A percentile compares a stretch with the other conserved stretches of the same genome.
Conservation (phyloP, 2,888 invertebrate species). For the Coecobrya sp. region DNA sequence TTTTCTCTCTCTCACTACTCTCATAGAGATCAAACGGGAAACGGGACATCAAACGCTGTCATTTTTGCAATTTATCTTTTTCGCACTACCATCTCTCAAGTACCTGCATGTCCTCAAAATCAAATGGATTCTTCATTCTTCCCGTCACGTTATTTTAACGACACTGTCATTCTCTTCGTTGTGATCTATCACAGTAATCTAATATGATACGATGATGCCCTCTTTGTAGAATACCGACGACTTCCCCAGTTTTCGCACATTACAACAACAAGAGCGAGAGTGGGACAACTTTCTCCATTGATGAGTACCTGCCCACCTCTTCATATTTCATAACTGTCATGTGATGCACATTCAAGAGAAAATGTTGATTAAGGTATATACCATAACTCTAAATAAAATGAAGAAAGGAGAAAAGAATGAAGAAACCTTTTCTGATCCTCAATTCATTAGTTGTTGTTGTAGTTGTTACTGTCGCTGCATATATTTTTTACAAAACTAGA, state of each 20-base stretch:
- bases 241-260: neutral
- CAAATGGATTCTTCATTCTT: conserved; percentile 31
- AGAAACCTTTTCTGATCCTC: conserved; percentile 57
- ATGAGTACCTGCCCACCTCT: neutral
- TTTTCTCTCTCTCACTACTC: neutral
- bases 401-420: neutral
- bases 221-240: conserved; percentile 46
- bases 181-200: conserved; percentile 76
- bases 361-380: conserved; percentile 31
- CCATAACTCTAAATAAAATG: conserved; percentile 36
- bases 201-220: conserved; percentile 52
- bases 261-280: neutral
- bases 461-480: neutral
- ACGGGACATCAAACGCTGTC: conserved; percentile 29
- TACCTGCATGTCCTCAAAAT: conserved; percentile 13
- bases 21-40: conserved; percentile 34
- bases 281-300: neutral
- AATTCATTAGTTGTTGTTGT: conserved; percentile 37
- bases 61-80: conserved; percentile 45
- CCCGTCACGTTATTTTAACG: conserved; percentile 42
- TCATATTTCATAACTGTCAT: neutral
- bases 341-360: neutral
- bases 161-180: conserved; percentile 44
- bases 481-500: neutral
- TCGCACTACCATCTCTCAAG: conserved; percentile 38